A percentile compares a stretch with the other conserved stretches of the same genome.
These are phyloP conservation scores for Spheniscus humboldti DNA, from an alignment of 2,797 vertebrate genomes.

Conservation along the genomic window DNA sequence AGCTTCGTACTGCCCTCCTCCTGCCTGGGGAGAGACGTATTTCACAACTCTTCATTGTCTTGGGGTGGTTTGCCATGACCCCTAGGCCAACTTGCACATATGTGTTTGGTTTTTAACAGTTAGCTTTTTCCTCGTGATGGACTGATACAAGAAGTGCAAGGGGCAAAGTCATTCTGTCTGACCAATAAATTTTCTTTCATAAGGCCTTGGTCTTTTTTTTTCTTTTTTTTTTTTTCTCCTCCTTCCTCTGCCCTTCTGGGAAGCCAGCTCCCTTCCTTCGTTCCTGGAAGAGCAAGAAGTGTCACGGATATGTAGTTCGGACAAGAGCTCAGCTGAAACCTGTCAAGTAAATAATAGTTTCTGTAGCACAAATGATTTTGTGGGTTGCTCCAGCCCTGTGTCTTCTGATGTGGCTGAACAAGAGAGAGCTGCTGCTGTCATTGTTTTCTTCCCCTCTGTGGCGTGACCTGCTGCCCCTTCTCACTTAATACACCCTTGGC, in stretches of 20 bases:
- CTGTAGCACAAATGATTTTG: not conserved
- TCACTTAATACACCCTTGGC: not conserved
- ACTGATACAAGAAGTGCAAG: not conserved
- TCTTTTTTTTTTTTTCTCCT: too few species aligned
- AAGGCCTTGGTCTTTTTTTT: not conserved
- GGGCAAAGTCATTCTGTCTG: not conserved
- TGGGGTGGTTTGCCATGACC: not conserved
- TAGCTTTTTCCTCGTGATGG: not conserved
- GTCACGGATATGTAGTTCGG: rapidly evolving
- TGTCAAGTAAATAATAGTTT: not conserved
- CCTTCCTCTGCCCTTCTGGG: not conserved
- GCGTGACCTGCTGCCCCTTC: not conserved
- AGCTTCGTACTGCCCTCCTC: not conserved
- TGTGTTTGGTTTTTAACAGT: not conserved
- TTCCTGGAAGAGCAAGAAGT: not conserved
- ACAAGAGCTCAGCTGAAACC: not conserved
- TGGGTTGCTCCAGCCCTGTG: not conserved
- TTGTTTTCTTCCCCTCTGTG: not conserved
- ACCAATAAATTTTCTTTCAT: not conserved
- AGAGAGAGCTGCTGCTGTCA: rapidly evolving
- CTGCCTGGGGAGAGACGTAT: not conserved
- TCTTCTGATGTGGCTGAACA: not conserved
- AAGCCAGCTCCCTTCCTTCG: not conserved
- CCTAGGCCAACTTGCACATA: rapidly evolving
- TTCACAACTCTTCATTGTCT: not conserved